phyloP scores from a whole-genome alignment of 2,888 invertebrate species.

The Auanema sp. region DNA sequence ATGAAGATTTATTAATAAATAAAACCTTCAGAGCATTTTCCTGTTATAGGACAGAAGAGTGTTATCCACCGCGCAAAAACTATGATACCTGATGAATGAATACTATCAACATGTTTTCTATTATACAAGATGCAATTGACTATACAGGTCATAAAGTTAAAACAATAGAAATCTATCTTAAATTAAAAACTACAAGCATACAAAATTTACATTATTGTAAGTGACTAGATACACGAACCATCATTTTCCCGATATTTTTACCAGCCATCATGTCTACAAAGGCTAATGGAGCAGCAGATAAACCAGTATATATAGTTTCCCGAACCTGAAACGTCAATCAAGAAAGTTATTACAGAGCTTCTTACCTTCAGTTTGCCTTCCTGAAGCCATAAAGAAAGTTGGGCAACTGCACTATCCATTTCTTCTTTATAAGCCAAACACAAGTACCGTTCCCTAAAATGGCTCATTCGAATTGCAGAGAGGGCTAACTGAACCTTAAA shows the following conservation, averaged over 20 bases:
- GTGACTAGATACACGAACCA: constrained; percentile 50
- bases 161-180: too few relatives aligned
- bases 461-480: not conserved
- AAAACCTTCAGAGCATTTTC: not conserved
- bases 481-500: constrained; percentile 58
- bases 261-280: constrained; percentile 67
- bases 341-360: not conserved
- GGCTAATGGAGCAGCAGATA: constrained; percentile 64
- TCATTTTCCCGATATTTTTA: constrained; percentile 65
- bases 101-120: too few relatives aligned
- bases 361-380: constrained; percentile 61
- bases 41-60: too few relatives aligned
- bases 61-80: too few relatives aligned
- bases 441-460: constrained; percentile 64
- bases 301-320: constrained; percentile 64
- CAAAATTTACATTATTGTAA: not conserved
- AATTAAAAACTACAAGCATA: too few relatives aligned
- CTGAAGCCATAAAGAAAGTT: constrained; percentile 59
- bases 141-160: too few relatives aligned
- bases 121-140: too few relatives aligned
- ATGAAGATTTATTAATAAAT: not conserved
- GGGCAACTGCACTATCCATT: constrained; percentile 58
- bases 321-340: constrained; percentile 53
- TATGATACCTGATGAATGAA: too few relatives aligned
- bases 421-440: constrained; percentile 64